A percentile compares a stretch with the other conserved stretches of the same genome.
Conservation (phyloP, 2,797 vertebrate genomes). For the Philypnodon macrostomus region DNA sequence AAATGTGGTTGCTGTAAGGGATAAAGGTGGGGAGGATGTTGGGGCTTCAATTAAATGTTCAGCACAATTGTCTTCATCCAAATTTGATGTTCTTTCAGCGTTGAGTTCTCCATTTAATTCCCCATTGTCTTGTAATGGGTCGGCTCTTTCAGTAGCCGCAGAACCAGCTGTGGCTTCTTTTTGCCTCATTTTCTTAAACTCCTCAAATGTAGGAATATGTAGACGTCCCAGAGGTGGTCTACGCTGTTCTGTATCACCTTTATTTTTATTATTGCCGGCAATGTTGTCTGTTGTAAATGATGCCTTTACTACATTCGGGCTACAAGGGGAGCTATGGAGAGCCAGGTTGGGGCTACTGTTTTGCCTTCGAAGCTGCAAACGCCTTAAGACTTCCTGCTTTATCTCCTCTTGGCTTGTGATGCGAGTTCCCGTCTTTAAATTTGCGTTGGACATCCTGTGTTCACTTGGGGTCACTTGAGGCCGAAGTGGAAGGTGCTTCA, state of each 20-base stretch:
- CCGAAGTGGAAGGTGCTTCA: conserved; percentile 72
- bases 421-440: background rate
- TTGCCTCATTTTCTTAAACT: conserved; percentile 87
- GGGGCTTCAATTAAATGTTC: too few relatives aligned
- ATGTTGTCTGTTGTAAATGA: conserved; percentile 79
- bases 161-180: conserved; percentile 53
- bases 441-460: conserved; percentile 19
- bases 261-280: conserved; percentile 11
- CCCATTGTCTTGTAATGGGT: conserved; percentile 5
- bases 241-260: conserved; percentile 54
- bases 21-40: conserved; percentile 15
- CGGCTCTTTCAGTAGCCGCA: conserved; percentile 17
- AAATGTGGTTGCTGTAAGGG: conserved; percentile 10
- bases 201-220: conserved; percentile 88
- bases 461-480: conserved; percentile 63
- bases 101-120: conserved; percentile 5
- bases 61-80: conserved; percentile 14
- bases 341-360: conserved; percentile 83
- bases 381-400: conserved; percentile 82
- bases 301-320: conserved; percentile 44
- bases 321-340: conserved; percentile 54
- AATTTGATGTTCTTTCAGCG: conserved; percentile 3
- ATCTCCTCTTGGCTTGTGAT: conserved; percentile 82
- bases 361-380: conserved; percentile 82
- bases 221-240: conserved; percentile 68